Base-by-base conservation (phyloP, 2,113 vertebrate species). In the Protobothrops flavoviridis region DNA sequence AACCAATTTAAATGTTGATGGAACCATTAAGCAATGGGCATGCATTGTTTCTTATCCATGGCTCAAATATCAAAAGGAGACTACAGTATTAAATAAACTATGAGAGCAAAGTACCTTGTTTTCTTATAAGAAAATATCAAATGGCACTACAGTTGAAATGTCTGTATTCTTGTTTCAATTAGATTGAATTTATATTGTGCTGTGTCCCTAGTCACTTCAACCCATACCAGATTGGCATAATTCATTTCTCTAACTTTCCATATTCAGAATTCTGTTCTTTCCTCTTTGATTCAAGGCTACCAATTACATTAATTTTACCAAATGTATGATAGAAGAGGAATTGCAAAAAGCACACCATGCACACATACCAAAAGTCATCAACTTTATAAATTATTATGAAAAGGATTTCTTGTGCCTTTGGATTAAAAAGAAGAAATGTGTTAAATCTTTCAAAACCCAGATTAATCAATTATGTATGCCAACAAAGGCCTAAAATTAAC, bases 391-490 rank as follows among this genome's bases (percentile, higher is more conserved):
- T 86, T 93, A 95, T 86, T 96, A 97, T 93, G 93, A 94, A 96
- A 97, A 95, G 89, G 91, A 95, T 94, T 94, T 96, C 81, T 90
- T 91, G 26, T 50, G 94, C 74, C 90, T 96, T 94, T 94, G 96
- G 96, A 97, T 97, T 97, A 96, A 93, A 96, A 95, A 93, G 85
- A 96, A 87, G 92, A 96, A 96, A 95, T 0, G 17, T 96, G 95
- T 95, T 96, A 97, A 97, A 97, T 94, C 95, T 96, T 95, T 95
- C 95, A 96, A 97, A 97, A 93, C 95, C 97, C 95, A 96, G 96
- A 96, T 97, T 96, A 97, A 97, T 97, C 96, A 97, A 96, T 97
- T 97, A 96, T 97, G 96, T 97, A 96, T 96, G 96, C 96, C 97
- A 97, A 96, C 94, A 90, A 96, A 96, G 95, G 95, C 95, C 91